These are phyloP conservation scores for Felis chaus DNA, from an alignment of 2,113 vertebrate genomes.

Conservation along the genomic window DNA sequence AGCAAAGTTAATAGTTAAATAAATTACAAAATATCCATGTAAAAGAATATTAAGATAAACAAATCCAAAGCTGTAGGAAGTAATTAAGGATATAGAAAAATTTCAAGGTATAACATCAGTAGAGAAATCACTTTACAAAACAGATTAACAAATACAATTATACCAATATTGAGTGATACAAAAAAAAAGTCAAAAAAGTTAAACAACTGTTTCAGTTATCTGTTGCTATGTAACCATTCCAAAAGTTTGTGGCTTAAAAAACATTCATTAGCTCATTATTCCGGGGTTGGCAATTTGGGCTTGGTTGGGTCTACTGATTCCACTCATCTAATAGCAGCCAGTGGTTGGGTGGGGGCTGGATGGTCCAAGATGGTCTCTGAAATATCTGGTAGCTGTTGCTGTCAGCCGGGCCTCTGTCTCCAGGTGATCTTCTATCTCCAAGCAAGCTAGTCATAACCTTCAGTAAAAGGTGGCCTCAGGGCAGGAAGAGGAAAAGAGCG, in stretches of 20 bases:
- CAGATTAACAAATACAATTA: not conserved
- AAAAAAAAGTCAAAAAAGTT: not conserved
- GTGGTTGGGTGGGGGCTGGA: not conserved
- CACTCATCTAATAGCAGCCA: not conserved
- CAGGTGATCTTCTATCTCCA: not conserved
- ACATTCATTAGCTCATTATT: not conserved
- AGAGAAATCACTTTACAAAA: constrained; percentile 20
- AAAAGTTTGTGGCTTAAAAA: not conserved
- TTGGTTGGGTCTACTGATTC: not conserved
- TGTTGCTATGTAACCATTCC: not conserved
- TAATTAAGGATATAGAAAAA: not conserved
- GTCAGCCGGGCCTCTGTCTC: not conserved
- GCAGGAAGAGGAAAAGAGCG: not conserved
- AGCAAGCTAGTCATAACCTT: not conserved
- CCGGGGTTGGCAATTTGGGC: not conserved
- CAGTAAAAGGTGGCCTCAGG: not conserved
- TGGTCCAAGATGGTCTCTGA: not conserved
- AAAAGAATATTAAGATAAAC: not conserved
- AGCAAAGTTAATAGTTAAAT: not conserved
- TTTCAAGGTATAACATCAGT: not conserved
- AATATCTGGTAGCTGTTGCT: not conserved
- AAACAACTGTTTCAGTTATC: not conserved
- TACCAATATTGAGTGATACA: not conserved
- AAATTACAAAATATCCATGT: not conserved
- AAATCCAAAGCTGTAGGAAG: not conserved